Evolutionary conservation across 2,797 vertebrate genomes (phyloP).

Genomic region (Lycodopsis pacificus): DNA sequence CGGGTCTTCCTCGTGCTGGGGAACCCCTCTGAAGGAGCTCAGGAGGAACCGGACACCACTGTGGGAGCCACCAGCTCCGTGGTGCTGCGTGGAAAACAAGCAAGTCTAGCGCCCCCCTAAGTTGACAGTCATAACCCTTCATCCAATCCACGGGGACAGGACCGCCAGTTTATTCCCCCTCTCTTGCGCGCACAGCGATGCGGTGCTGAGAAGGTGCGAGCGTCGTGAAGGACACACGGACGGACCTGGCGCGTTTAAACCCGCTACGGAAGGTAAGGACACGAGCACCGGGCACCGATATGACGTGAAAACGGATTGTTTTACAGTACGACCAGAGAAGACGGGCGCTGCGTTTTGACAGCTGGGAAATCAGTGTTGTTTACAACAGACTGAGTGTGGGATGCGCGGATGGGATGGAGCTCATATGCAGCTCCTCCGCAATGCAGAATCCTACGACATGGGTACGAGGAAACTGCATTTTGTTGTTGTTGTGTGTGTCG

Average conservation of each 20-base stretch:
- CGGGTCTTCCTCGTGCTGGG: constrained; percentile 1
- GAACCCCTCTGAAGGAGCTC: neutral
- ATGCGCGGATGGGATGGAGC: constrained; percentile 50
- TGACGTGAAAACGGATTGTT: neutral
- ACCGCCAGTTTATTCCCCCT: constrained; percentile 63
- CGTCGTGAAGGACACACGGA: constrained; percentile 74
- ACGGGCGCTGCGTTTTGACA: constrained; percentile 60
- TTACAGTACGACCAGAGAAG: constrained; percentile 27
- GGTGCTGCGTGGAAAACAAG: constrained; percentile 32
- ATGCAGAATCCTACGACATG: constrained; percentile 71
- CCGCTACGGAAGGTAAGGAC: constrained; percentile 78
- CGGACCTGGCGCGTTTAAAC: constrained; percentile 51
- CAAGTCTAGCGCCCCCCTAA: constrained; percentile 73
- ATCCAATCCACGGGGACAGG: constrained; percentile 68
- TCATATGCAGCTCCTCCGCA: constrained; percentile 67
- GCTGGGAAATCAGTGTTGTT: constrained; percentile 71
- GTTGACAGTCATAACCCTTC: constrained; percentile 57
- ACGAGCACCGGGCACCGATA: neutral
- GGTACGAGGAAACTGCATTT: neutral
- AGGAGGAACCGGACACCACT: constrained; percentile 1
- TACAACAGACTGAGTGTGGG: constrained; percentile 63
- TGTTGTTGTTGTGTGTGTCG: neutral
- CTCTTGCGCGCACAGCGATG: constrained; percentile 73
- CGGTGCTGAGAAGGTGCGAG: constrained; percentile 78
- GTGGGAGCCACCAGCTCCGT: neutral